These are phyloP conservation scores for Chaetophractus vellerosus DNA, from an alignment of 2,797 vertebrate species.

Conservation along the genomic window DNA sequence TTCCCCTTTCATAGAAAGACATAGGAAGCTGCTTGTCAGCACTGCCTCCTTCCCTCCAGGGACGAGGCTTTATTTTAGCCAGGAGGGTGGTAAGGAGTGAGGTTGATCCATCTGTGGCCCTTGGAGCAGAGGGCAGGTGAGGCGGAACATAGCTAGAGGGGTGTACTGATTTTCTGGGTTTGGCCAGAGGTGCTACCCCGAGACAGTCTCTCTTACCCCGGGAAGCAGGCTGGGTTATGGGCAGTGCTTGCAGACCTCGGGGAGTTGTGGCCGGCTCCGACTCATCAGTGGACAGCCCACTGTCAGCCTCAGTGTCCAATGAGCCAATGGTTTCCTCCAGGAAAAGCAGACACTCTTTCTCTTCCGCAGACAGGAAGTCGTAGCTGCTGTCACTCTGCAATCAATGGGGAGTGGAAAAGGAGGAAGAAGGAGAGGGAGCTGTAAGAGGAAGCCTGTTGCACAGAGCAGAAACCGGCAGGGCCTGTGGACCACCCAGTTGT, in stretches of 20 bases:
- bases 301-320: slow-evolving; percentile 94
- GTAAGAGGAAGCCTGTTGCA: slow-evolving; percentile 9
- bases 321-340: slow-evolving; percentile 97
- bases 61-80: slow-evolving; percentile 57
- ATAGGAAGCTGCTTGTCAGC: background rate
- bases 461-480: slow-evolving; percentile 58
- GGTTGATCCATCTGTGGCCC: background rate
- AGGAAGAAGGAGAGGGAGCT: background rate
- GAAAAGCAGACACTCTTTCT: slow-evolving; percentile 96
- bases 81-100: background rate
- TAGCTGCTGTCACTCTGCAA: slow-evolving; percentile 94
- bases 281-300: slow-evolving; percentile 92
- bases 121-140: background rate
- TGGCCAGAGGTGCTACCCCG: background rate
- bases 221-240: slow-evolving; percentile 80
- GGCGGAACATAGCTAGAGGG: background rate
- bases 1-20: slow-evolving; percentile 37
- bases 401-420: background rate
- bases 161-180: background rate
- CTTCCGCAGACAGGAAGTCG: slow-evolving; percentile 95
- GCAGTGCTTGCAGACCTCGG: background rate
- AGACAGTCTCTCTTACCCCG: slow-evolving; percentile 84
- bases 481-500: background rate
- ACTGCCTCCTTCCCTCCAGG: background rate
- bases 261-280: slow-evolving; percentile 72